Evolutionary conservation across 2,113 vertebrate species (phyloP).

Genomic region (Tauraco erythrolophus): DNA sequence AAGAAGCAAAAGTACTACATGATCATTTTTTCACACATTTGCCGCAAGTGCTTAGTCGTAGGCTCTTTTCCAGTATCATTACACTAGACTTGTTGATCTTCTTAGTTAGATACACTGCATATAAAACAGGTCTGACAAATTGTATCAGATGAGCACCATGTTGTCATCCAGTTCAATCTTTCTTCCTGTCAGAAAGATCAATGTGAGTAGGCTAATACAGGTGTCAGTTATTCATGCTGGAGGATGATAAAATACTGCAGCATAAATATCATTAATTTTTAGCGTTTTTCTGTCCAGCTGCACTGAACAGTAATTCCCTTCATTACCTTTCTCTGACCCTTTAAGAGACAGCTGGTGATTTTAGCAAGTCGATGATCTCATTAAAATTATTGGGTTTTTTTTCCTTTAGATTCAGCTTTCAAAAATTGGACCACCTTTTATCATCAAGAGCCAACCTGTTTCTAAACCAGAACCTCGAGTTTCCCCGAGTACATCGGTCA

Average conservation of each 20-base stretch:
- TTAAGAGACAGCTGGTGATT: neutral
- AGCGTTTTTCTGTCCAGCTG: neutral
- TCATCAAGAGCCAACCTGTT: conserved; percentile 85
- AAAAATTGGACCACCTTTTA: conserved; percentile 86
- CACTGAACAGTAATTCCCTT: neutral
- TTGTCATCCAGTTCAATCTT: neutral
- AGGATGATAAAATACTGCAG: neutral
- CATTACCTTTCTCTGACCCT: neutral
- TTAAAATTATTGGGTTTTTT: neutral
- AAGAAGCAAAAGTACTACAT: neutral
- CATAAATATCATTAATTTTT: neutral
- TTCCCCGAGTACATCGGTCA: conserved; percentile 69
- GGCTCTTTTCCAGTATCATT: neutral
- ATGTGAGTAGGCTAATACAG: neutral
- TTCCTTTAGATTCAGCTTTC: conserved; percentile 84
- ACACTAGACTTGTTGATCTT: neutral
- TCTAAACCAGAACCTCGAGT: conserved; percentile 80
- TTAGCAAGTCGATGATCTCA: neutral
- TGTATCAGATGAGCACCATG: neutral
- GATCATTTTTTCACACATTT: neutral
- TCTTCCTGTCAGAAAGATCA: neutral
- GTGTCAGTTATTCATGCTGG: neutral
- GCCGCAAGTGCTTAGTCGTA: neutral
- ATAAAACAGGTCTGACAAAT: neutral
- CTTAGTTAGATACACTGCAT: neutral